These are phyloP conservation scores for Ischnus inquisitorius DNA, from an alignment of 2,888 invertebrate species.

Conservation along the genomic window DNA sequence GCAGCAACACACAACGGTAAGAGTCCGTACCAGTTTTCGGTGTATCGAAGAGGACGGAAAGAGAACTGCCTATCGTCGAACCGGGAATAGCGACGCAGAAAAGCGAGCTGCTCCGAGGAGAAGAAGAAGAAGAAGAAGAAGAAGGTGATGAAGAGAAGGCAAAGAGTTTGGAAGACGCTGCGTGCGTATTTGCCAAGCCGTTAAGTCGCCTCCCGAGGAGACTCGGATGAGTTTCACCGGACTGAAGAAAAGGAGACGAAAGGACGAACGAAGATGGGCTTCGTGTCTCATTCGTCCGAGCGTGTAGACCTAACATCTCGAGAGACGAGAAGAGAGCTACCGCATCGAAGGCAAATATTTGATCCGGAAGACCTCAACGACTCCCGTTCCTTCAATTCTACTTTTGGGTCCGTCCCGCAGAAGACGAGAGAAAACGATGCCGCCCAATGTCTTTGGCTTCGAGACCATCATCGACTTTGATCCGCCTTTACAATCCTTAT, in stretches of 20 bases:
- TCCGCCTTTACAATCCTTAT: background rate
- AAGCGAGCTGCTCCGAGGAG: slow-evolving; percentile 30
- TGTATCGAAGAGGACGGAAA: slow-evolving; percentile 36
- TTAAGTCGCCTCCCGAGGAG: slow-evolving; percentile 67
- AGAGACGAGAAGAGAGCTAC: slow-evolving; percentile 42
- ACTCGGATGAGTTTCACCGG: slow-evolving; percentile 60
- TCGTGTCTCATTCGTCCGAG: slow-evolving; percentile 19
- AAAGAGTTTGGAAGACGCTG: slow-evolving; percentile 64
- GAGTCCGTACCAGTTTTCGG: slow-evolving; percentile 34
- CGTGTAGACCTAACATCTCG: slow-evolving; percentile 47
- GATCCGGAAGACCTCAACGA: slow-evolving; percentile 40
- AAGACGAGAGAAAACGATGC: slow-evolving; percentile 5
- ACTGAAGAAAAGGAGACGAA: slow-evolving; percentile 34
- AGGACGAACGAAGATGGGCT: slow-evolving; percentile 34
- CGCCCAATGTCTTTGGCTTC: background rate
- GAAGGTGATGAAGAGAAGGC: slow-evolving; percentile 49
- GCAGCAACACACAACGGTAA: slow-evolving; percentile 4
- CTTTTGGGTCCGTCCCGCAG: slow-evolving; percentile 42
- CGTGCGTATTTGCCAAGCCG: slow-evolving; percentile 72
- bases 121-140: slow-evolving; percentile 43
- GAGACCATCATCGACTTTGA: background rate
- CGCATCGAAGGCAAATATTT: slow-evolving; percentile 77
- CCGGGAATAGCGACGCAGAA: slow-evolving; percentile 30
- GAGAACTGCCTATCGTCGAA: slow-evolving; percentile 32
- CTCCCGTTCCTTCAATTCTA: slow-evolving; percentile 63